These are phyloP conservation scores for Eriosoma lanigerum DNA, from an alignment of 1,140 invertebrate genomes.

Conservation along the genomic window DNA sequence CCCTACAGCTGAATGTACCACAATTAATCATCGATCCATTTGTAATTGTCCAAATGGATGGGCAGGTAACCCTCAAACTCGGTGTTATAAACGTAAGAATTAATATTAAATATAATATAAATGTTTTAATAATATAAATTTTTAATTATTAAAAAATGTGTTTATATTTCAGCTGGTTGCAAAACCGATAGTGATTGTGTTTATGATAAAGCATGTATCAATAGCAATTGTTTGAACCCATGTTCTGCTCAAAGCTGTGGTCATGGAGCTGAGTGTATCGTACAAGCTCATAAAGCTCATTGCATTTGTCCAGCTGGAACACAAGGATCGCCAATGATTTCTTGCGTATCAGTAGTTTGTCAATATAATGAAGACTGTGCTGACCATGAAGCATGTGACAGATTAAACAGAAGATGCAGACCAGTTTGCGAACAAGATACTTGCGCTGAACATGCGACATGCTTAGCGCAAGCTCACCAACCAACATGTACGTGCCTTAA, in stretches of 20 bases:
- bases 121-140: neutral
- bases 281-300: constrained; percentile 72
- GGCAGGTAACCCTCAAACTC: constrained; percentile 81
- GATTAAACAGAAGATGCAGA: constrained; percentile 79
- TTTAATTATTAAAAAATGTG: neutral
- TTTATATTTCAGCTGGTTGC: constrained; percentile 73
- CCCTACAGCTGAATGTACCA: constrained; percentile 73
- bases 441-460: constrained; percentile 75
- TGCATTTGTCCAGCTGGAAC: constrained; percentile 82
- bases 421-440: constrained; percentile 76
- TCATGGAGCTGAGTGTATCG: constrained; percentile 74
- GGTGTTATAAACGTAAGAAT: constrained; percentile 81
- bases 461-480: constrained; percentile 73
- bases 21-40: constrained; percentile 71
- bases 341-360: constrained; percentile 81
- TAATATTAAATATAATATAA: neutral
- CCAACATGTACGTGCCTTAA: constrained; percentile 75
- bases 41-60: constrained; percentile 81
- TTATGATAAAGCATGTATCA: constrained; percentile 78
- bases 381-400: constrained; percentile 80
- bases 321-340: constrained; percentile 77
- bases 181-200: constrained; percentile 79
- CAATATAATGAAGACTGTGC: constrained; percentile 88
- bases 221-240: constrained; percentile 77
- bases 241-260: constrained; percentile 73